Evolutionary conservation across 2,888 invertebrate genomes (phyloP).

Genomic region (Phasia obesa): DNA sequence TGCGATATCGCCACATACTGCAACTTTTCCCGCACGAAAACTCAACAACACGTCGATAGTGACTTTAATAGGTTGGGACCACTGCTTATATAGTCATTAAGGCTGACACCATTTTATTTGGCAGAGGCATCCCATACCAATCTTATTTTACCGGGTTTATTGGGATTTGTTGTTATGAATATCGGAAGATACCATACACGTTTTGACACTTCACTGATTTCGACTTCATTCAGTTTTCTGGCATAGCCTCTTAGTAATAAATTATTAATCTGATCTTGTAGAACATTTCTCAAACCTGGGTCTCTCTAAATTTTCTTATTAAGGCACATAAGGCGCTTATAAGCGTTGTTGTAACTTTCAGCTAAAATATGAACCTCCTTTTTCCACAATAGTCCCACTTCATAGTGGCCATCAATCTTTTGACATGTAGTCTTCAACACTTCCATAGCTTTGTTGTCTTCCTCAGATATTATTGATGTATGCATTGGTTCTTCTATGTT

Average conservation of each 20-base stretch:
- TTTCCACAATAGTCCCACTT: slow-evolving; percentile 39
- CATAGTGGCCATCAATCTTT: slow-evolving; percentile 14
- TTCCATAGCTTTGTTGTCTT: slow-evolving; percentile 6
- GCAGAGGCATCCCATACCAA: slow-evolving; percentile 78
- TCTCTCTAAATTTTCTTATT: slow-evolving; percentile 41
- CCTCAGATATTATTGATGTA: slow-evolving; percentile 1
- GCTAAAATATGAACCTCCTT: slow-evolving; percentile 1
- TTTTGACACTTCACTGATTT: background rate
- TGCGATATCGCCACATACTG: slow-evolving; percentile 69
- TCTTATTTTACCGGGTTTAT: slow-evolving; percentile 74
- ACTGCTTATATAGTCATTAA: slow-evolving; percentile 75
- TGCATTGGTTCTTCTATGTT: slow-evolving; percentile 32
- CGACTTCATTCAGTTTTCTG: slow-evolving; percentile 27
- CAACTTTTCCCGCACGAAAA: slow-evolving; percentile 62
- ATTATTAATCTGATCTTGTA: slow-evolving; percentile 64
- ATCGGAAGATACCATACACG: slow-evolving; percentile 69
- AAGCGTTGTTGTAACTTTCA: slow-evolving; percentile 30
- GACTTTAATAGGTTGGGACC: slow-evolving; percentile 75
- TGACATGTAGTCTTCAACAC: slow-evolving; percentile 19
- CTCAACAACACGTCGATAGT: slow-evolving; percentile 59
- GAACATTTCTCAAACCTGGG: slow-evolving; percentile 40
- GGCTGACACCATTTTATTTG: slow-evolving; percentile 71
- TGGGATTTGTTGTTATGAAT: slow-evolving; percentile 68
- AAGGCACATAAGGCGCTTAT: slow-evolving; percentile 5
- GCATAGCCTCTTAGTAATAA: slow-evolving; percentile 64